Conservation (phyloP, 1,140 invertebrate genomes). For the Dufourea novaeangliae region DNA sequence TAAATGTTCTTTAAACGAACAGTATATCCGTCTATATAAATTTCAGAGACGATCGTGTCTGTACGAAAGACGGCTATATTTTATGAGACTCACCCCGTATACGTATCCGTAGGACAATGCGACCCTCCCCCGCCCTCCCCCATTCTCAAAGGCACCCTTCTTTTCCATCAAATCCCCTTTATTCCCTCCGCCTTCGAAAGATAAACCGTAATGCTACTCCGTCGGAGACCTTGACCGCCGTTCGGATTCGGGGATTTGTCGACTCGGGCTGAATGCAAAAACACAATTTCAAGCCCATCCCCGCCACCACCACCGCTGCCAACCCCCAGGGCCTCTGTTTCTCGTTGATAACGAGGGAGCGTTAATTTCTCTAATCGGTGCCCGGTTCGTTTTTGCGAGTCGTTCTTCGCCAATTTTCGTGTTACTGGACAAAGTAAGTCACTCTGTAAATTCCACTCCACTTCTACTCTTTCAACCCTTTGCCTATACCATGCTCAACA, state of each 20-base stretch:
- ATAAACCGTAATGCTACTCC: conserved; percentile 55
- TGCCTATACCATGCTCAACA: neutral
- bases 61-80: neutral
- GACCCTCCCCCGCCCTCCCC: neutral
- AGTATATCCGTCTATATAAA: neutral
- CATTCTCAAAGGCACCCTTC: conserved; percentile 22
- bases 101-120: conserved; percentile 37
- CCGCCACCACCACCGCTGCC: neutral
- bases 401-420: conserved; percentile 32
- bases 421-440: conserved; percentile 42
- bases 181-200: conserved; percentile 51
- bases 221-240: conserved; percentile 59
- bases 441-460: conserved; percentile 15
- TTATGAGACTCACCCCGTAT: conserved; percentile 20
- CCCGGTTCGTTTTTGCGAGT: conserved; percentile 20
- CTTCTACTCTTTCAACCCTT: conserved; percentile 12
- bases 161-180: conserved; percentile 55
- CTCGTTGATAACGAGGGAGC: conserved; percentile 51
- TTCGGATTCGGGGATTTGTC: conserved; percentile 54
- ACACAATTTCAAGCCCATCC: conserved; percentile 25
- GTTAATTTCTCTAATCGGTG: conserved; percentile 62
- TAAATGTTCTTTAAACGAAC: conserved; percentile 3
- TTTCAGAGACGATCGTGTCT: neutral
- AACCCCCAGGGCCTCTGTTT: conserved; percentile 21
- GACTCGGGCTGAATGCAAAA: conserved; percentile 49